phyloP scores from a whole-genome alignment of 2,888 invertebrate genomes.

The Xestia xanthographa region DNA sequence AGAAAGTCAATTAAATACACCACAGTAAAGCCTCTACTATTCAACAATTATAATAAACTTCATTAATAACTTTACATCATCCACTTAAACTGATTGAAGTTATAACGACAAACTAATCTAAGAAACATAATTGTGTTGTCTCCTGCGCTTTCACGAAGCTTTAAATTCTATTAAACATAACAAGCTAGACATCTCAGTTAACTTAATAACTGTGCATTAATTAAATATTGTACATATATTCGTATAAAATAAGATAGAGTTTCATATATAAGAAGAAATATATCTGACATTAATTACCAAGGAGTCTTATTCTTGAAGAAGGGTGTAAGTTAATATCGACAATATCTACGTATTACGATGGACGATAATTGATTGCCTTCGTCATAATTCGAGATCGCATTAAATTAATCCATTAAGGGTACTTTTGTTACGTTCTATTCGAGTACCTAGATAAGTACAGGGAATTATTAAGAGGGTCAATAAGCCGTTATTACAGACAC shows the following conservation, averaged over 20 bases:
- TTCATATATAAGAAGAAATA: conserved; percentile 32
- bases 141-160: conserved; percentile 43
- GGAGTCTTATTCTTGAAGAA: conserved; percentile 33
- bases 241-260: conserved; percentile 10
- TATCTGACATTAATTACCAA: conserved; percentile 32
- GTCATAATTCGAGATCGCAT: conserved; percentile 46
- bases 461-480: conserved; percentile 22
- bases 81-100: conserved; percentile 38
- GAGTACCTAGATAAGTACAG: conserved; percentile 25
- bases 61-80: conserved; percentile 26
- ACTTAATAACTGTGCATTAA: conserved; percentile 42
- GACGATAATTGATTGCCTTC: conserved; percentile 43
- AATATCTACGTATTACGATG: conserved; percentile 21
- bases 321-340: conserved; percentile 42
- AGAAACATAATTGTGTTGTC: conserved; percentile 52
- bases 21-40: conserved; percentile 22
- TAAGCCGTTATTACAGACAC: conserved; percentile 44
- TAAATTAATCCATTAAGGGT: conserved; percentile 41
- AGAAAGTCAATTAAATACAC: background rate
- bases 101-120: conserved; percentile 45
- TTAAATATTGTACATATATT: conserved; percentile 10
- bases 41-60: conserved; percentile 1
- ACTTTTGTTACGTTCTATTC: conserved; percentile 47
- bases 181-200: conserved; percentile 39
- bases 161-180: conserved; percentile 43